Base-by-base conservation (phyloP, 2,113 vertebrate species). In the Tursiops truncatus region DNA sequence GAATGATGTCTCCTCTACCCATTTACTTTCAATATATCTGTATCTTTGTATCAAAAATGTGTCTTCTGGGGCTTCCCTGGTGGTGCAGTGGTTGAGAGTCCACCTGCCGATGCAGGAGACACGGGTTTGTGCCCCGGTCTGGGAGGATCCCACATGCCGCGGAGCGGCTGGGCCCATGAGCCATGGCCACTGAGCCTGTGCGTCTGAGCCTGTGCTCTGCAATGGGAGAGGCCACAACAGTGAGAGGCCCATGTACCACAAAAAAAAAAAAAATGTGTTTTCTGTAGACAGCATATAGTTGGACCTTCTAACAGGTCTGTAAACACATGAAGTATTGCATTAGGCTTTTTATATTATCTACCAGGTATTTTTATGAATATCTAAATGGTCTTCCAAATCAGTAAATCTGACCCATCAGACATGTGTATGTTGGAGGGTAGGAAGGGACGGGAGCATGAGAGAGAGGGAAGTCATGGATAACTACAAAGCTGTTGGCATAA, bases 321-420 rank as follows among this genome's bases (percentile, higher is more conserved):
- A 76, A 44, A 14, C 7, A 36, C 25, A 36, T n/a, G 26, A 80
- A 36, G 11, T 74, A 13, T 8, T 33, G 3, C 31, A 26, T 21
- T 92, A 20, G 7, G 23, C 18, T 23, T 92, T 28, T 86, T 53
- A 6, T 53, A 63, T 87, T 70, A 58, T 58, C 15, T 44, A 11
- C 56, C 18, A 18, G 26, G 12, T 50, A 26, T 74, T 87, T 68
- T 86, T 73, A 38, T 38, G 31, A 62, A 10, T 53, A 21, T 83
- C 23, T 85, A 73, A 80, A 58, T 36, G 14, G 2, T 74, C 50
- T 86, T 82, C 47, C 4, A 25, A 44, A 1, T 84, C 26, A 76
- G 53, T 53, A 53, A 81, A 89, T 60, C 33, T 60, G 95, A 93
- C 15, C 56, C 21, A 76, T 91, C 8, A 82, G 17, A 33, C 63